Evolutionary conservation across 2,797 vertebrate species (phyloP), one percentile per base, ranked within the genome.

Genomic region (Lepus oiostolus): DNA sequence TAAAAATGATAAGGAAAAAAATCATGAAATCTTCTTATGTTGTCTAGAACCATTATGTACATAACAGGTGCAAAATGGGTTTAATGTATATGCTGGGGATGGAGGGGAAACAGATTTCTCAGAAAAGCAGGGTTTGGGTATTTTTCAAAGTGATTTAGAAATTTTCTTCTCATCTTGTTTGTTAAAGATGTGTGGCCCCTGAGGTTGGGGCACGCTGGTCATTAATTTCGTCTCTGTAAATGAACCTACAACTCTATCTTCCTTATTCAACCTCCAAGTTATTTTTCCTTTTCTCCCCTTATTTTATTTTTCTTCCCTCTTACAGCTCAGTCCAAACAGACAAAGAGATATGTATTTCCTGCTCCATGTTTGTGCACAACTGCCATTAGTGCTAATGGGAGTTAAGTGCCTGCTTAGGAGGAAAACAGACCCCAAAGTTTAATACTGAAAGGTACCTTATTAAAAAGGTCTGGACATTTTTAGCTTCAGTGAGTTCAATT

Each of bases 11-110:
- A 97, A 98, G 88, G 91, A 87, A 92, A 96, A 98, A 97, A 98
- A 97, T 98, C 97, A 75, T 88, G 91, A 97, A 93, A 97, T 98
- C 96, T 97, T 98, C 97, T 98, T 97, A 97, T 98, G 98, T 98
- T 98, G 98, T 98, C 97, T 98, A 95, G 97, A 97, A 98, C 98
- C 98, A 98, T 98, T 98, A 98, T 98, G 97, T 97, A 98, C 88
- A 98, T 98, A 98, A 98, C 98, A 98, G 98, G 98, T 98, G 96
- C 97, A 98, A 98, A 98, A 98, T 98, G 97, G 97, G 95, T 97
- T 98, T 98, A 98, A 98, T 98, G 97, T 98, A 97, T 97, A 86
- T 97, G 96, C 97, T 97, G 96, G 97, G 98, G 97, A 98, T 96
- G 96, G 95, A 98, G 96, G 95, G 93, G 94, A 97, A 97, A 98